These are phyloP conservation scores for Porites divaricata DNA, from an alignment of 92 coral and sea anemone genomes.

Conservation along the genomic window DNA sequence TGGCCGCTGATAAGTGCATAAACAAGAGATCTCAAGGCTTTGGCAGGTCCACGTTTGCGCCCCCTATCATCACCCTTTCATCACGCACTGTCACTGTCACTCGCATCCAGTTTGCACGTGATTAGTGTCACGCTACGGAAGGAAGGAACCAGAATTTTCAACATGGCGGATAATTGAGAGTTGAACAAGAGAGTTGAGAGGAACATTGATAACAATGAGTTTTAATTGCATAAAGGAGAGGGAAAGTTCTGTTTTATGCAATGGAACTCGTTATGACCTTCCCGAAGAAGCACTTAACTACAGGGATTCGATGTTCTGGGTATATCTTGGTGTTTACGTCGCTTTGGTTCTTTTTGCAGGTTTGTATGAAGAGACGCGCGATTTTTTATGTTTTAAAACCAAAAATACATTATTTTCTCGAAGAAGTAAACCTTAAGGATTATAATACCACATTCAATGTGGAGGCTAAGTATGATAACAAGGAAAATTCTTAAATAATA, in stretches of 20 bases:
- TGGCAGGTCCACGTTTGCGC: too few species aligned
- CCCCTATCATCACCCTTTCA: too few species aligned
- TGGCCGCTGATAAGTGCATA: too few species aligned
- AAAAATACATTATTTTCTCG: background rate
- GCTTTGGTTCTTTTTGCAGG: slow-evolving; percentile 94
- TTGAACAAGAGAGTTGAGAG: too few species aligned
- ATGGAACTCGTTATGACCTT: slow-evolving; percentile 60
- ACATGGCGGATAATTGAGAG: slow-evolving; percentile 13
- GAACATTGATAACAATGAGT: slow-evolving; percentile 26
- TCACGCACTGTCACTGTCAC: too few species aligned
- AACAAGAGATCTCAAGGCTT: too few species aligned
- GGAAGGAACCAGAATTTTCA: background rate
- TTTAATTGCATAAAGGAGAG: slow-evolving; percentile 39
- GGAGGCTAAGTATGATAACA: too few species aligned
- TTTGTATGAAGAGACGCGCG: slow-evolving; percentile 3
- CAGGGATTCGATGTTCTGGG: slow-evolving; percentile 80
- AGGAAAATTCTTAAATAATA: too few species aligned
- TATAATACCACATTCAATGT: too few species aligned
- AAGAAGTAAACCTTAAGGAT: too few species aligned
- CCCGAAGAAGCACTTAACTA: slow-evolving; percentile 73
- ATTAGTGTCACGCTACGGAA: background rate
- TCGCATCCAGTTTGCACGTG: too few species aligned
- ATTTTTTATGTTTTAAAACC: background rate
- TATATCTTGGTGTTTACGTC: slow-evolving; percentile 83
- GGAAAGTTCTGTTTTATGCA: slow-evolving; percentile 58